Evolutionary conservation across 2,797 vertebrate genomes (phyloP), one percentile per base, ranked within the genome.

Genomic region (Neoniphon sammara): DNA sequence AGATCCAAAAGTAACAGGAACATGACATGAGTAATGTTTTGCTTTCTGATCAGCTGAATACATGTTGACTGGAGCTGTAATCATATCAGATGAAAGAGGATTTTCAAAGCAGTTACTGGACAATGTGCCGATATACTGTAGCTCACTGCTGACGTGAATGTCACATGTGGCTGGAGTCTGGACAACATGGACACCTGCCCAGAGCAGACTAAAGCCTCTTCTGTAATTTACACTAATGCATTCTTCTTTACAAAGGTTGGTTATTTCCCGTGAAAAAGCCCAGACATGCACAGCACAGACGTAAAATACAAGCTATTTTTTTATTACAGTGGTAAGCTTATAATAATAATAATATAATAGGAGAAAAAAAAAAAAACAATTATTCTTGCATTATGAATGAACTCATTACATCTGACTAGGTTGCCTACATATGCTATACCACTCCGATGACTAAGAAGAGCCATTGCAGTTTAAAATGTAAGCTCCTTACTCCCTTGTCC

Each of bases 161-260:
- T 84, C 75, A 80, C 70, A 46, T 75, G 73, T 56, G 72, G 78
- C 79, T 75, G 74, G 77, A 81, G 34, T 60, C 69, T 34, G 83
- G 73, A 86, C 83, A 79, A 72, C 66, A 47, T 89, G 88, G 72
- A 80, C 73, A 30, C 63, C 75, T 77, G 83, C 90, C 88, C 68
- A 30, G 70, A 69, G 59, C 9, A 21, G 30, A 74, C 67, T 68
- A 47, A 63, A 70, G 79, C 62, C 66, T 79, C 77, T 86, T 70
- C 66, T 73, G 67, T 73, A 70, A 84, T 80, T 54, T 70, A 73
- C 80, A 82, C 81, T 87, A 65, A 78, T n/a, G 77, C 78, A 66
- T 30, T 55, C 78, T 47, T 73, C 80, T 74, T 83, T 30, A 79
- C 76, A 85, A 87, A 83, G 70, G 80, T 56, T 55, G 58, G 39